Evolutionary conservation across 2,888 invertebrate species (phyloP).

Genomic region (Boloria selene): DNA sequence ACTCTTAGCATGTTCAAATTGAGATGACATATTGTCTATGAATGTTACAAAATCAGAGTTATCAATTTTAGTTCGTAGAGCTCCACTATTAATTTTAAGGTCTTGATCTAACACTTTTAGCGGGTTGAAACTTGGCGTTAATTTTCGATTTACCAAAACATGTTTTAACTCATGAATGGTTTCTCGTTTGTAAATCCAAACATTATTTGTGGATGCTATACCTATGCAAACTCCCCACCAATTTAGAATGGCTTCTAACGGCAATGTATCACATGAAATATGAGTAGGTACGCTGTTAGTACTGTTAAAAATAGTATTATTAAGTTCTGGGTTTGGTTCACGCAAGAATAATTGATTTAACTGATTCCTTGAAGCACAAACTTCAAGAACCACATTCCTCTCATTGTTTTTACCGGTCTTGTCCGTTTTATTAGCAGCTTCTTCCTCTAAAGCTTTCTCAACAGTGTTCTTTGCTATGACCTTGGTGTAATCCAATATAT

Average conservation of each 20-base stretch:
- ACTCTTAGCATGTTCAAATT: conserved; percentile 6
- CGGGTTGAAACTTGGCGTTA: conserved; percentile 23
- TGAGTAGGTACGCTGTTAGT: conserved; percentile 38
- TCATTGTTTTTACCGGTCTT: conserved; percentile 21
- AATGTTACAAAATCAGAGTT: conserved; percentile 1
- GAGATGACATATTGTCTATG: conserved; percentile 5
- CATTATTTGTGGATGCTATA: conserved; percentile 27
- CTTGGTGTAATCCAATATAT: conserved; percentile 50
- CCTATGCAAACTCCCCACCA: conserved; percentile 51
- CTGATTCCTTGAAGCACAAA: conserved; percentile 52
- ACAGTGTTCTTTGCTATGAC: conserved; percentile 48
- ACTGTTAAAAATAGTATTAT: conserved; percentile 56
- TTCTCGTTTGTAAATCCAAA: conserved; percentile 43
- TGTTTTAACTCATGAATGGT: conserved; percentile 47
- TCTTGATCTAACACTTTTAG: conserved; percentile 31
- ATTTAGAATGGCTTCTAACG: conserved; percentile 50
- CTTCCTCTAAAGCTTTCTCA: conserved; percentile 33
- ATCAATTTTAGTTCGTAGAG: neutral
- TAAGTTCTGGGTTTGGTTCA: conserved; percentile 45
- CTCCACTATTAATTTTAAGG: conserved; percentile 30
- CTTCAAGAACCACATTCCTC: conserved; percentile 51
- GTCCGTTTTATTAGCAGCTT: conserved; percentile 21
- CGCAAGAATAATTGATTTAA: conserved; percentile 53
- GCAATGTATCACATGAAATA: conserved; percentile 40
- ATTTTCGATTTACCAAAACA: conserved; percentile 49